Conservation (phyloP, 2,797 vertebrate species). For the Parotocinclus haroldoi region DNA sequence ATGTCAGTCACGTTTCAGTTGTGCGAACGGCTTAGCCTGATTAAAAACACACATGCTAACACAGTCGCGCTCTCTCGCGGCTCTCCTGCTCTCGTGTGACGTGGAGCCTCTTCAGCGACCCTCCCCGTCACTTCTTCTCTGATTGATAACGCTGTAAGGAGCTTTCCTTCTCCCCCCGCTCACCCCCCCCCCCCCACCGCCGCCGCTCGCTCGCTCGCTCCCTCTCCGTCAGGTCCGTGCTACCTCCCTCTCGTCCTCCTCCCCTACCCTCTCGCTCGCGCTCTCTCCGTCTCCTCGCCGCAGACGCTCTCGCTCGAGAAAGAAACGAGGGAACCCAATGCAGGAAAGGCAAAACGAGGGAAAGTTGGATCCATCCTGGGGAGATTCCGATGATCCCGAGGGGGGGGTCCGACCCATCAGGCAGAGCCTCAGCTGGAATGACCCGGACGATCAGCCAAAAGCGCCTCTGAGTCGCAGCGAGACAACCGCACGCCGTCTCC, state of each 20-base stretch:
- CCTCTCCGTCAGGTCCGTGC: constrained; percentile 19
- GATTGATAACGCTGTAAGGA: constrained; percentile 55
- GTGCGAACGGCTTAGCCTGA: too few relatives aligned
- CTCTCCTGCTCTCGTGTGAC: constrained; percentile 37
- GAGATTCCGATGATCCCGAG: constrained; percentile 39
- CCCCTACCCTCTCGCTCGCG: constrained; percentile 25
- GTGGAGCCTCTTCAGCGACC: constrained; percentile 40
- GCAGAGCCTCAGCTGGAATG: constrained; percentile 46
- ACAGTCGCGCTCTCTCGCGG: background rate
- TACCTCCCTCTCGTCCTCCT: constrained; percentile 16
- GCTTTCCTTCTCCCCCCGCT: constrained; percentile 39
- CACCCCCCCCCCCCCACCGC: constrained; percentile 18
- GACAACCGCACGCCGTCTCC: constrained; percentile 13
- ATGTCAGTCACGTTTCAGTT: too few relatives aligned
- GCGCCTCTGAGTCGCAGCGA: constrained; percentile 55
- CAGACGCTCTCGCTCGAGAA: constrained; percentile 39
- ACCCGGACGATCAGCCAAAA: constrained; percentile 52
- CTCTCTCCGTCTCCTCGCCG: constrained; percentile 37
- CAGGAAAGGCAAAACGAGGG: constrained; percentile 26
- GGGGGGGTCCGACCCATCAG: constrained; percentile 40
- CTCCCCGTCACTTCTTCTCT: constrained; percentile 51
- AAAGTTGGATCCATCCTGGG: constrained; percentile 42
- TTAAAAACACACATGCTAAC: too few relatives aligned
- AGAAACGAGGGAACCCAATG: constrained; percentile 31
- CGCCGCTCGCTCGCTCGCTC: constrained; percentile 20